Evolutionary conservation across 2,888 invertebrate species (phyloP).

Genomic region (Stenodema calcarata): DNA sequence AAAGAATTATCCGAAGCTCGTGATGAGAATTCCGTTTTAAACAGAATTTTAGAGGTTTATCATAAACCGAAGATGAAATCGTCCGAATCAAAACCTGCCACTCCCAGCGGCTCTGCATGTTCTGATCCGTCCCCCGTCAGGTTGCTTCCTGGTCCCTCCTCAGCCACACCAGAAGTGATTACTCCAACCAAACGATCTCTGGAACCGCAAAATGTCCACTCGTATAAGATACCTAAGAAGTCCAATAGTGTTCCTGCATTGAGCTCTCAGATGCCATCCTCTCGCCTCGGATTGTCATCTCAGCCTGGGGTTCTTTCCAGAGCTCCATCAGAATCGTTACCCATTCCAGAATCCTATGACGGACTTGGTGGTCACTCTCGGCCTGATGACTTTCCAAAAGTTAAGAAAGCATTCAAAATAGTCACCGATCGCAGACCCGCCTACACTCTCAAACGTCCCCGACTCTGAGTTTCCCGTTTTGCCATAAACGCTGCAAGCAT

Average conservation of each 20-base stretch:
- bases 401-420: background rate
- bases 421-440: background rate
- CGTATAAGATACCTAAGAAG: background rate
- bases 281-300: background rate
- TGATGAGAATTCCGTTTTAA: background rate
- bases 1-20: background rate
- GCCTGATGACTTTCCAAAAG: background rate
- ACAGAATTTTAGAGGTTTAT: background rate
- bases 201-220: background rate
- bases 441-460: background rate
- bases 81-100: background rate
- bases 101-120: background rate
- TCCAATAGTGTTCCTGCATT: background rate
- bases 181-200: background rate
- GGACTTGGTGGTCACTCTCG: conserved; percentile 32
- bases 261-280: background rate
- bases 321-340: background rate
- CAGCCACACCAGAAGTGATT: background rate
- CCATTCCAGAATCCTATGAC: background rate
- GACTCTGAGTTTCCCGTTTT: background rate
- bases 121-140: background rate
- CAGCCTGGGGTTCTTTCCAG: background rate
- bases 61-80: background rate
- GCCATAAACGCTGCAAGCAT: too few relatives aligned
- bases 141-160: background rate